phyloP scores from a whole-genome alignment of 92 coral and sea anemone genomes.

The Palythoa heliodiscus region DNA sequence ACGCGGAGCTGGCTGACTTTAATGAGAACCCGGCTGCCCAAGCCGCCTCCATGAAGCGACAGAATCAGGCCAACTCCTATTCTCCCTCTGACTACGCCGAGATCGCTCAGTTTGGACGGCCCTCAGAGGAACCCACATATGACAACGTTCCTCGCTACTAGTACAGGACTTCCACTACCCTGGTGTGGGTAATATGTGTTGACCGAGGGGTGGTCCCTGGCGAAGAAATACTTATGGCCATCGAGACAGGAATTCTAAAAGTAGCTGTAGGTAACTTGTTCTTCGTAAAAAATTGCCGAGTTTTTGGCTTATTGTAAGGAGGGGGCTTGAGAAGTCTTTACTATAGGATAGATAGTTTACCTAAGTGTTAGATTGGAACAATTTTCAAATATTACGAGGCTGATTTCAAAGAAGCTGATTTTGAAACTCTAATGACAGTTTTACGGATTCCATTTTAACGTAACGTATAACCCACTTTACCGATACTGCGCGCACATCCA shows the following conservation, averaged over 20 bases:
- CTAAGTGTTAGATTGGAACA: too few species aligned
- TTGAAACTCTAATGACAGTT: too few species aligned
- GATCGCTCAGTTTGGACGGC: slow-evolving; percentile 31
- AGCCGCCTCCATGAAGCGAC: slow-evolving; percentile 26
- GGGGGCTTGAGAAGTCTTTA: too few species aligned
- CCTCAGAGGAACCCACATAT: slow-evolving; percentile 10
- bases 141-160: slow-evolving; percentile 32
- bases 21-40: neutral
- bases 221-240: neutral
- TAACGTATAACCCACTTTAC: too few species aligned
- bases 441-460: too few species aligned
- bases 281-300: neutral
- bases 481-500: too few species aligned
- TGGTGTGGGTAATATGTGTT: neutral
- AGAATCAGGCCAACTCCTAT: neutral
- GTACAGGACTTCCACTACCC: neutral
- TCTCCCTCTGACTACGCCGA: slow-evolving; percentile 25
- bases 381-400: too few species aligned
- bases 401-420: too few species aligned
- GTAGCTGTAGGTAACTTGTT: neutral
- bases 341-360: too few species aligned
- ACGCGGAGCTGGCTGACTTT: slow-evolving; percentile 20
- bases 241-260: neutral
- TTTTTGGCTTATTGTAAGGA: neutral
- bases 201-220: slow-evolving; percentile 5